Conservation (phyloP, 2,113 vertebrate species). For the Fulica atra region DNA sequence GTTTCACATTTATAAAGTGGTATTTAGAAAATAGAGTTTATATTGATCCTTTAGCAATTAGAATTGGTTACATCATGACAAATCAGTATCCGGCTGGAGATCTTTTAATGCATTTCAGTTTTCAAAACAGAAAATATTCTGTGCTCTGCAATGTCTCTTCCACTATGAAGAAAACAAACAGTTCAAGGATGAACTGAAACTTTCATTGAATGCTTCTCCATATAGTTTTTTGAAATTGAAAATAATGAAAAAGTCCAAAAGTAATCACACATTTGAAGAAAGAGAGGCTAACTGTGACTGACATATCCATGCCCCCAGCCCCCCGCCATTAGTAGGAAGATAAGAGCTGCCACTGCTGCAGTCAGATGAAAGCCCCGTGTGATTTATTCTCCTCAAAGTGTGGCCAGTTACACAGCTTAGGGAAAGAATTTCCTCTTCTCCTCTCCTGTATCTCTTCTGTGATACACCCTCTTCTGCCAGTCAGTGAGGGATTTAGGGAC, state of each 20-base stretch:
- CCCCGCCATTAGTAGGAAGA: neutral
- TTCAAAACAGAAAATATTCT: neutral
- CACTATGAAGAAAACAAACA: neutral
- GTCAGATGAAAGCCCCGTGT: neutral
- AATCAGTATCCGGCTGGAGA: neutral
- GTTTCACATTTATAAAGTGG: slow-evolving; percentile 10
- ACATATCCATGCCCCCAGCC: no score
- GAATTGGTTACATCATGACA: neutral
- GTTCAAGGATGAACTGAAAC: neutral
- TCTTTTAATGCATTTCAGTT: neutral
- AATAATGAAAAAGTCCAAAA: neutral
- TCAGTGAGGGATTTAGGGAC: neutral
- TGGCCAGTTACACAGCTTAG: neutral
- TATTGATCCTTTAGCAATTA: neutral
- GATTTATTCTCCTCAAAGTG: neutral
- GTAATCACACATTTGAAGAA: neutral
- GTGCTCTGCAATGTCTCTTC: neutral
- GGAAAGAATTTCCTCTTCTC: neutral
- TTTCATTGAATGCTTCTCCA: neutral
- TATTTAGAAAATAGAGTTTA: slow-evolving; percentile 8
- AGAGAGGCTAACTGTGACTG: neutral
- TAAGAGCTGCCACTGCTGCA: neutral
- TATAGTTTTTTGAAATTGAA: neutral
- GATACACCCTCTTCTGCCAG: neutral
- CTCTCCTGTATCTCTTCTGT: neutral